Evolutionary conservation across 1,140 invertebrate genomes (phyloP).

Genomic region (Scaptomyza graminum): DNA sequence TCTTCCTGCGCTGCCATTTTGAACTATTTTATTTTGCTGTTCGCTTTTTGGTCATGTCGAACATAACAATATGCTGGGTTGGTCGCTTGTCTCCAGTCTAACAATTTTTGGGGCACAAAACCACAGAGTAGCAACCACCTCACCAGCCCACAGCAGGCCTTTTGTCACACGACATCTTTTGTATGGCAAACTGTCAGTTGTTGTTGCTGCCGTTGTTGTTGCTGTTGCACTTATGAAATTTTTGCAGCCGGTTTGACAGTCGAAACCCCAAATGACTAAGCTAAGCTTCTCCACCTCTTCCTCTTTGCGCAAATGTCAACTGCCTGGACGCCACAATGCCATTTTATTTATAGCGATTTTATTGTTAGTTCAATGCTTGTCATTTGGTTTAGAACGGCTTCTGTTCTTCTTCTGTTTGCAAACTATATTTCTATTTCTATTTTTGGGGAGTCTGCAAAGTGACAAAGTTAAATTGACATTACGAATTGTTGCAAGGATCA

Average conservation of each 20-base stretch:
- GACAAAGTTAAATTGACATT: constrained; percentile 58
- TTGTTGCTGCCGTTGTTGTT: constrained; percentile 26
- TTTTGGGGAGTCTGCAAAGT: constrained; percentile 39
- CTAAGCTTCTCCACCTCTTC: neutral
- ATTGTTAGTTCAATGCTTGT: constrained; percentile 59
- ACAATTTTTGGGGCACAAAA: neutral
- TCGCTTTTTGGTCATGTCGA: constrained; percentile 52
- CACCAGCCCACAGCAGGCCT: constrained; percentile 21
- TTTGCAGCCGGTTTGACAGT: constrained; percentile 33
- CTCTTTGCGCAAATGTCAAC: constrained; percentile 43
- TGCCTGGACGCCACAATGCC: constrained; percentile 39
- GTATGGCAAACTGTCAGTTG: constrained; percentile 33
- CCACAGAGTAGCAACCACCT: neutral
- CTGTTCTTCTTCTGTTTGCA: neutral
- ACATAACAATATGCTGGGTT: constrained; percentile 63
- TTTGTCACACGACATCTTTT: constrained; percentile 47
- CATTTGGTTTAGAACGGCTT: constrained; percentile 35
- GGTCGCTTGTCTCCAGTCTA: neutral
- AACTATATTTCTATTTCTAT: constrained; percentile 1
- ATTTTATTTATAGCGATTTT: constrained; percentile 71
- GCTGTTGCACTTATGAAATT: constrained; percentile 48
- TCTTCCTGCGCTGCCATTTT: constrained; percentile 62
- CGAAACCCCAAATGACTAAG: constrained; percentile 8
- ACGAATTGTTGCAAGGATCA: constrained; percentile 5
- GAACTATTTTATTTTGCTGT: constrained; percentile 34